Percentiles rank a stretch among this genome's conserved stretches.
These are phyloP conservation scores for Steinernema carpocapsae DNA, from an alignment of 2,888 invertebrate genomes.

Conservation along the genomic window DNA sequence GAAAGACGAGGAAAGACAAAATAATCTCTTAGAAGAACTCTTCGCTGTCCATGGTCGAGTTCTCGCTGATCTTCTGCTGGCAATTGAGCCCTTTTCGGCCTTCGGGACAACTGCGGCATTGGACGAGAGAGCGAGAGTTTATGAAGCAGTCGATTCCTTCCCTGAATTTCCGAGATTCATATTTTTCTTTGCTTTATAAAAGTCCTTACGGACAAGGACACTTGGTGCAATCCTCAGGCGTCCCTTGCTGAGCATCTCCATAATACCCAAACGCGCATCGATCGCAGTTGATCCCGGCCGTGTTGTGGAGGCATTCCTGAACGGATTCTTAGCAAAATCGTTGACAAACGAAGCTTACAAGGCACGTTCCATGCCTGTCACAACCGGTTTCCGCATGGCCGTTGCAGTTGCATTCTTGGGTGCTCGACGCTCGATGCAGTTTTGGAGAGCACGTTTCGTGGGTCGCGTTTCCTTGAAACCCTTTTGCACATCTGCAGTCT, in stretches of 20 bases:
- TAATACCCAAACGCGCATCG: slow-evolving; percentile 89
- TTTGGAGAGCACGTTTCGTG: slow-evolving; percentile 37
- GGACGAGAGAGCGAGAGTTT: neutral
- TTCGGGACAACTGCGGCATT: neutral
- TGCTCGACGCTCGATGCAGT: slow-evolving; percentile 21
- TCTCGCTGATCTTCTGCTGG: neutral
- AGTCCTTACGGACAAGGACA: slow-evolving; percentile 91
- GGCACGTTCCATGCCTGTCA: slow-evolving; percentile 39
- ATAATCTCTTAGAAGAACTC: slow-evolving; percentile 22
- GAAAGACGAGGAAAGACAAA: slow-evolving; percentile 13
- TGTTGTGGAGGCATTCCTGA: slow-evolving; percentile 76
- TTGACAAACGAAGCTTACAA: slow-evolving; percentile 19
- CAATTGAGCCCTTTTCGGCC: slow-evolving; percentile 1
- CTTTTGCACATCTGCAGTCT: neutral
- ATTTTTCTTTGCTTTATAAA: slow-evolving; percentile 81
- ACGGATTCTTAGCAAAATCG: neutral
- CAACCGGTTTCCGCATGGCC: slow-evolving; percentile 44
- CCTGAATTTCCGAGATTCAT: neutral
- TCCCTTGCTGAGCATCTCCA: slow-evolving; percentile 85
- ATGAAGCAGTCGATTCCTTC: slow-evolving; percentile 16
- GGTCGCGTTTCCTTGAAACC: slow-evolving; percentile 23
- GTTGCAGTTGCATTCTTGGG: slow-evolving; percentile 45
- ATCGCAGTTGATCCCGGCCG: slow-evolving; percentile 89
- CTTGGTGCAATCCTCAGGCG: slow-evolving; percentile 83
- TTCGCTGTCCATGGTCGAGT: neutral